Conservation (phyloP, 2,113 vertebrate species). For the Sylvilagus bachmani region DNA sequence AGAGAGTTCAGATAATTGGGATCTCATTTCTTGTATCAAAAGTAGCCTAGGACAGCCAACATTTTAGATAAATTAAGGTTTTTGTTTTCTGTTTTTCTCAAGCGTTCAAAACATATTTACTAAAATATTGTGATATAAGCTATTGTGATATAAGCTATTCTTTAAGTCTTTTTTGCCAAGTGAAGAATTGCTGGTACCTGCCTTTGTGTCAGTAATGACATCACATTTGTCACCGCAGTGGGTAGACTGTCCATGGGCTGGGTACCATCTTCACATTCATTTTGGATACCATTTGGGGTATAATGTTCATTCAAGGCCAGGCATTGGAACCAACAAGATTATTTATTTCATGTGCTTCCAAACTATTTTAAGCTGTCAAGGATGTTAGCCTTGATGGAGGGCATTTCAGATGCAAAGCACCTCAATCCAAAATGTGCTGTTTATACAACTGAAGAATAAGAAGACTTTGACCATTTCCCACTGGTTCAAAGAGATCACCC, state of each 20-base stretch:
- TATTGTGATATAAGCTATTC: slow-evolving; percentile 4
- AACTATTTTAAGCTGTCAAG: slow-evolving; percentile 44
- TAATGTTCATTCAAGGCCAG: slow-evolving; percentile 71
- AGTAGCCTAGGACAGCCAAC: not conserved
- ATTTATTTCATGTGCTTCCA: slow-evolving; percentile 62
- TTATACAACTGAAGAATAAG: not conserved
- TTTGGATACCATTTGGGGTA: slow-evolving; percentile 55
- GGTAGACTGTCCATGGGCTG: not conserved
- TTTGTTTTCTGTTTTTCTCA: not conserved
- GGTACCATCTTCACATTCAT: slow-evolving; percentile 58
- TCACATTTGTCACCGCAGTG: slow-evolving; percentile 50
- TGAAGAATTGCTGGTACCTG: slow-evolving; percentile 36
- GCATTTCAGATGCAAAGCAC: not conserved
- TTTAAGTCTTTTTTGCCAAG: slow-evolving; percentile 54
- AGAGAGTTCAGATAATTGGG: not conserved
- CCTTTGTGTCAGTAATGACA: slow-evolving; percentile 60
- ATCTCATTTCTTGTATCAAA: not conserved
- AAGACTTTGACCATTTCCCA: not conserved
- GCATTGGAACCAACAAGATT: slow-evolving; percentile 59
- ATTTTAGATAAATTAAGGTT: not conserved
- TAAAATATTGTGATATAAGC: not conserved
- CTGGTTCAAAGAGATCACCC: not conserved
- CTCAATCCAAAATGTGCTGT: slow-evolving; percentile 56
- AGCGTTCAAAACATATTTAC: not conserved
- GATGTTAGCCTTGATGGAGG: slow-evolving; percentile 59